Evolutionary conservation across 2,888 invertebrate genomes (phyloP).

Genomic region (Eupithecia subumbrata): DNA sequence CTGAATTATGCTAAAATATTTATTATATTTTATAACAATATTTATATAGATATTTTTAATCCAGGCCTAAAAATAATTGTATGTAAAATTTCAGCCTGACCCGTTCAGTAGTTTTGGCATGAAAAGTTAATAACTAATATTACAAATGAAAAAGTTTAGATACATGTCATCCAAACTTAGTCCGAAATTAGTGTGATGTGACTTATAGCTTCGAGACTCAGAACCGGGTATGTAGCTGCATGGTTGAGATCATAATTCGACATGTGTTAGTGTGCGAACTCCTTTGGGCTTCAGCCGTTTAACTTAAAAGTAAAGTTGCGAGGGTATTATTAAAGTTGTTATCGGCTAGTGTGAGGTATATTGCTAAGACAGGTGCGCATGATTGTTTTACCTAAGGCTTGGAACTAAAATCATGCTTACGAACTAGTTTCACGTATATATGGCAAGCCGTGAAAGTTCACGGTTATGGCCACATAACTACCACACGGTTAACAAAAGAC

Average conservation of each 20-base stretch:
- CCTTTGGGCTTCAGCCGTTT: conserved; percentile 34
- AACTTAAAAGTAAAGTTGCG: conserved; percentile 39
- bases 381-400: conserved; percentile 27
- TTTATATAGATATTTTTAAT: too few species aligned
- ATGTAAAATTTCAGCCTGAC: too few species aligned
- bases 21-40: too few species aligned
- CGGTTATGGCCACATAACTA: not conserved
- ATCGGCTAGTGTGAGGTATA: conserved; percentile 41
- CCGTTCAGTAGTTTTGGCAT: too few species aligned
- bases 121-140: too few species aligned
- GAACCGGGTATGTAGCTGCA: not conserved
- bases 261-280: not conserved
- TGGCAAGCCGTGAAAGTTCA: not conserved
- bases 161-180: too few species aligned
- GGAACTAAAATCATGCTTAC: conserved; percentile 7
- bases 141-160: too few species aligned
- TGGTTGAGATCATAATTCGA: not conserved
- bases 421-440: conserved; percentile 5
- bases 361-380: conserved; percentile 30
- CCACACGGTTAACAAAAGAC: not conserved
- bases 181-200: too few species aligned
- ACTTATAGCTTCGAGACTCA: not conserved
- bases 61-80: too few species aligned
- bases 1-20: too few species aligned
- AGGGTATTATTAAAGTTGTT: conserved; percentile 41